phyloP scores from a whole-genome alignment of 35 echinoderm and acorn worm genomes.

The Nesometra sesokonis region DNA sequence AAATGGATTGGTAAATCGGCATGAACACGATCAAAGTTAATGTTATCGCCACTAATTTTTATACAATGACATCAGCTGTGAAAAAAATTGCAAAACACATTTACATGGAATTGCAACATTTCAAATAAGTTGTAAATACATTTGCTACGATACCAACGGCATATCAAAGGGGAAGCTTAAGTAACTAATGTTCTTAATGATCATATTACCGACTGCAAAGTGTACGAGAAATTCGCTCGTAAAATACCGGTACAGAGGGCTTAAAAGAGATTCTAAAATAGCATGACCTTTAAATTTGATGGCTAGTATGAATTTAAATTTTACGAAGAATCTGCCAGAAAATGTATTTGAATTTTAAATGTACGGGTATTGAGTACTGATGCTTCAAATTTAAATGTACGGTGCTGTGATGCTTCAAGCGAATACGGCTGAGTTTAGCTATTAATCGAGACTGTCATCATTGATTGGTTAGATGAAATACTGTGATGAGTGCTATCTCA shows the following conservation, averaged over 20 bases:
- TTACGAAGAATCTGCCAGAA: background rate
- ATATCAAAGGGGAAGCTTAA: background rate
- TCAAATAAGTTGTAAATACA: background rate
- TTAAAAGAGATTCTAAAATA: background rate
- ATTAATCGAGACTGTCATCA: background rate
- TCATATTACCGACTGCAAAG: background rate
- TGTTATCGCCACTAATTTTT: background rate
- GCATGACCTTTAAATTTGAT: background rate
- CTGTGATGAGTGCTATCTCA: too few species aligned
- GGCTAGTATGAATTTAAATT: background rate
- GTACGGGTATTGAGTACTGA: too few species aligned
- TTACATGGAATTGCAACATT: background rate
- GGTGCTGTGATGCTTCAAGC: too few species aligned
- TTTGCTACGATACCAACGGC: background rate
- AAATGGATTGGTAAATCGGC: background rate
- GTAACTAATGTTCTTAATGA: background rate
- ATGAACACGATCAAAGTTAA: background rate
- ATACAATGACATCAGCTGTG: background rate
- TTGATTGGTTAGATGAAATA: background rate
- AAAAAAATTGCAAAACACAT: background rate
- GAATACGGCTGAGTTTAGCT: background rate
- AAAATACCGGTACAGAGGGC: background rate
- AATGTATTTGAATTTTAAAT: background rate
- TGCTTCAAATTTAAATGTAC: too few species aligned
- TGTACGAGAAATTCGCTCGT: background rate